Conservation (phyloP, 1,140 invertebrate genomes). For the Rhyacophila brunnea region DNA sequence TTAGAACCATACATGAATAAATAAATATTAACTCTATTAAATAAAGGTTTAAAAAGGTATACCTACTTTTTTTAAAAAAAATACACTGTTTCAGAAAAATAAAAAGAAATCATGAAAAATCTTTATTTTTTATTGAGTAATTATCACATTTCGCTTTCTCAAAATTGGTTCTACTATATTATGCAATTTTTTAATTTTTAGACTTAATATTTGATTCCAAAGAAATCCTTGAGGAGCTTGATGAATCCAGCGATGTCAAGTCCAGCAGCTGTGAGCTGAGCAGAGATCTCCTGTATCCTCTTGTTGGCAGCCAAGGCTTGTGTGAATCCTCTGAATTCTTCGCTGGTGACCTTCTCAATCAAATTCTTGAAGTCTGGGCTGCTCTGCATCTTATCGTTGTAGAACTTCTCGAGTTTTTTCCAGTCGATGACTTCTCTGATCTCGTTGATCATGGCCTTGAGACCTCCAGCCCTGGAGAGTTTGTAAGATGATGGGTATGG, state of each 20-base stretch:
- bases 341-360: slow-evolving; percentile 6
- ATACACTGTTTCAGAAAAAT: too few relatives aligned
- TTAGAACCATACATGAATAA: too few relatives aligned
- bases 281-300: slow-evolving; percentile 19
- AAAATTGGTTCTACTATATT: too few relatives aligned
- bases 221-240: slow-evolving; percentile 12
- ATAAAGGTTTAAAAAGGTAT: too few relatives aligned
- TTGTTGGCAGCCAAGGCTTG: slow-evolving; percentile 18
- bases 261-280: slow-evolving; percentile 16
- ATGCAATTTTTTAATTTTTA: too few relatives aligned
- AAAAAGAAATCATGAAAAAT: too few relatives aligned
- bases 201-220: slow-evolving; percentile 7
- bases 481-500: not conserved
- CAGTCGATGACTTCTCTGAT: slow-evolving; percentile 21
- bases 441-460: slow-evolving; percentile 11
- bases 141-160: too few relatives aligned
- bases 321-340: slow-evolving; percentile 16
- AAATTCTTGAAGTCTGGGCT: slow-evolving; percentile 19
- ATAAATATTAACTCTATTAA: too few relatives aligned
- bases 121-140: too few relatives aligned
- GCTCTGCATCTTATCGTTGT: slow-evolving; percentile 18
- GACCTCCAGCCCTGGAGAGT: slow-evolving; percentile 1
- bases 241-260: slow-evolving; percentile 15
- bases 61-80: too few relatives aligned
- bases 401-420: slow-evolving; percentile 7